phyloP scores from a whole-genome alignment of 2,888 invertebrate species.

The Coleophora deauratella region DNA sequence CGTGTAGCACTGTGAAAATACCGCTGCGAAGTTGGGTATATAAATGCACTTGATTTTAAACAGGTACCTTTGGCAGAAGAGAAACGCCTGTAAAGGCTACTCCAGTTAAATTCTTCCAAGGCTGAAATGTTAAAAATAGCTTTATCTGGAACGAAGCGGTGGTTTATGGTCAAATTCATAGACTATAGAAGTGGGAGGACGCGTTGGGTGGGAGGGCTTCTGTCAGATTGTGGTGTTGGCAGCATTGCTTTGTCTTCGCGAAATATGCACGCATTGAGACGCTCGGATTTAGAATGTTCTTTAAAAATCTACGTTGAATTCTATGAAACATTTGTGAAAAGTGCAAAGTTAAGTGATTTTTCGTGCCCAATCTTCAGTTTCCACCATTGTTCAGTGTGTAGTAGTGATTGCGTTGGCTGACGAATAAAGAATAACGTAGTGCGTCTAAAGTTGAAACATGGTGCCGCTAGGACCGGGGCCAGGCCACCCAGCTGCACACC shows the following conservation, averaged over 20 bases:
- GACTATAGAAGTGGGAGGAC: constrained; percentile 3
- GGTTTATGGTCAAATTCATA: constrained; percentile 7
- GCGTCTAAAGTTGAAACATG: constrained; percentile 76
- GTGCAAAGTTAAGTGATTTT: constrained; percentile 41
- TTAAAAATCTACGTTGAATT: constrained; percentile 60
- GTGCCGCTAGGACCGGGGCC: constrained; percentile 81
- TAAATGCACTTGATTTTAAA: no score
- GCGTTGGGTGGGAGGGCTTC: constrained; percentile 20
- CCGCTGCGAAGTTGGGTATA: no score
- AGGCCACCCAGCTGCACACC: constrained; percentile 71
- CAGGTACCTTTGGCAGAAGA: no score
- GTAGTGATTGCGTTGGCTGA: constrained; percentile 64
- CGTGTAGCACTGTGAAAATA: no score
- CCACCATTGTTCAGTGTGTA: constrained; percentile 45
- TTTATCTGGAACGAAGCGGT: no score
- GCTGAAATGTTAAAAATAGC: no score
- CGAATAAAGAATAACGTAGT: constrained; percentile 57
- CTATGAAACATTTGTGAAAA: constrained; percentile 42
- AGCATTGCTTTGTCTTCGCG: constrained; percentile 57
- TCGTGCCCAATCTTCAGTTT: constrained; percentile 34
- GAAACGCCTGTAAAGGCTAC: no score
- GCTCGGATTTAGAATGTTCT: constrained; percentile 68
- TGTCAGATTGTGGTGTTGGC: constrained; percentile 34
- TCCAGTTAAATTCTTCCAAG: no score
- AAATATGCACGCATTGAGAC: constrained; percentile 71